Evolutionary conservation across 2,797 vertebrate species (phyloP).

Genomic region (Crax fasciolata): DNA sequence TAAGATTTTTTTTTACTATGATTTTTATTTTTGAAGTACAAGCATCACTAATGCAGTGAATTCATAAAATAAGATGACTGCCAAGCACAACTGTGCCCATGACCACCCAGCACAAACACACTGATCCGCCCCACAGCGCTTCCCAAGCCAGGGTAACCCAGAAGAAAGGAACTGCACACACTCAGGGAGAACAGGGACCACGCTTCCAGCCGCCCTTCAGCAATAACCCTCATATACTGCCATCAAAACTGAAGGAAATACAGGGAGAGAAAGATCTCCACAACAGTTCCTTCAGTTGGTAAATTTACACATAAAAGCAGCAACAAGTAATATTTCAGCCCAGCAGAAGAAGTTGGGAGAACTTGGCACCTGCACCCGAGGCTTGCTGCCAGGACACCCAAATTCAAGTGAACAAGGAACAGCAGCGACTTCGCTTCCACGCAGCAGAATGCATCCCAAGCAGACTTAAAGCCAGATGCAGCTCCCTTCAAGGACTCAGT

Average conservation of each 20-base stretch:
- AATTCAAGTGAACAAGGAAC: not conserved
- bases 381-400: not conserved
- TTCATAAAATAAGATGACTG: not conserved
- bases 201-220: not conserved
- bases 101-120: not conserved
- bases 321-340: not conserved
- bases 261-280: not conserved
- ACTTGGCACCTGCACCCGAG: not conserved
- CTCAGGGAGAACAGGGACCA: not conserved
- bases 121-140: not conserved
- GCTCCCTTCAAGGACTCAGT: not conserved
- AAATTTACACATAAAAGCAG: not conserved
- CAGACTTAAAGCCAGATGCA: not conserved
- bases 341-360: not conserved
- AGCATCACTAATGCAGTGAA: not conserved
- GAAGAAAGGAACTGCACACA: not conserved
- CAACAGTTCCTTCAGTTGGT: not conserved
- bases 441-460: not conserved
- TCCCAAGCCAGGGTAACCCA: not conserved
- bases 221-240: not conserved
- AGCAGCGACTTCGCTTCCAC: not conserved
- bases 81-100: not conserved
- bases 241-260: not conserved
- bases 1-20: not conserved
- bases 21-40: constrained; percentile 47